Percentiles rank a stretch among this genome's conserved stretches.
Evolutionary conservation across 2,113 vertebrate genomes (phyloP).

Genomic region (Elephas maximus): DNA sequence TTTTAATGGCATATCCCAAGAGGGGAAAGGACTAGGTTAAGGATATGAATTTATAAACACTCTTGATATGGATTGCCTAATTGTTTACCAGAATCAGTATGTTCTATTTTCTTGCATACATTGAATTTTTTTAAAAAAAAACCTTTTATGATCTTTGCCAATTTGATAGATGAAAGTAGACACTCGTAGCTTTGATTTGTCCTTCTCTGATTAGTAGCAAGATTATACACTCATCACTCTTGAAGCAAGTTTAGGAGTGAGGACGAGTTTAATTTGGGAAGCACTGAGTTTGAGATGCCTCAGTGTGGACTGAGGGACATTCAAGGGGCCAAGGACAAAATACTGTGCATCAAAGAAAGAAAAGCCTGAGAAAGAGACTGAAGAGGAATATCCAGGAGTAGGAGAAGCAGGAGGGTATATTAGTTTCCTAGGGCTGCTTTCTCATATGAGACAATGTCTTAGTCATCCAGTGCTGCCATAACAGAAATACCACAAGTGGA

Average conservation of each 20-base stretch:
- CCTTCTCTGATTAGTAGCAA: background rate
- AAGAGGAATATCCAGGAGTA: background rate
- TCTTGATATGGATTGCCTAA: background rate
- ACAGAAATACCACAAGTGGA: no score
- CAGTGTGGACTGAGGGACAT: background rate
- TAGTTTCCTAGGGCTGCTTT: no score
- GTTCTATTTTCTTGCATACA: background rate
- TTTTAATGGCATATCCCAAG: background rate
- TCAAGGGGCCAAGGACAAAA: background rate
- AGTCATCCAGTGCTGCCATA: no score
- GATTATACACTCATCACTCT: background rate
- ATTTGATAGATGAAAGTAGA: background rate
- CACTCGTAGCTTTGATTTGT: background rate
- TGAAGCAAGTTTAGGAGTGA: slow-evolving; percentile 11
- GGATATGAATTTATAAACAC: background rate
- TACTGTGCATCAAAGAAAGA: background rate
- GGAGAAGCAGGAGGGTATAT: background rate
- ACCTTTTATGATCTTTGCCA: background rate
- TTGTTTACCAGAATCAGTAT: background rate
- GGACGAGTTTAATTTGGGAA: slow-evolving; percentile 44
- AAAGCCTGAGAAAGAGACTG: background rate
- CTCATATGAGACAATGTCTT: no score
- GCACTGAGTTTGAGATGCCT: background rate
- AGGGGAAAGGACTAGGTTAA: background rate
- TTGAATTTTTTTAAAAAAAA: background rate